Percentiles rank a stretch among this genome's conserved stretches.
phyloP scores from a whole-genome alignment of 1,140 invertebrate genomes.

The Oncopodura yosiiana region DNA sequence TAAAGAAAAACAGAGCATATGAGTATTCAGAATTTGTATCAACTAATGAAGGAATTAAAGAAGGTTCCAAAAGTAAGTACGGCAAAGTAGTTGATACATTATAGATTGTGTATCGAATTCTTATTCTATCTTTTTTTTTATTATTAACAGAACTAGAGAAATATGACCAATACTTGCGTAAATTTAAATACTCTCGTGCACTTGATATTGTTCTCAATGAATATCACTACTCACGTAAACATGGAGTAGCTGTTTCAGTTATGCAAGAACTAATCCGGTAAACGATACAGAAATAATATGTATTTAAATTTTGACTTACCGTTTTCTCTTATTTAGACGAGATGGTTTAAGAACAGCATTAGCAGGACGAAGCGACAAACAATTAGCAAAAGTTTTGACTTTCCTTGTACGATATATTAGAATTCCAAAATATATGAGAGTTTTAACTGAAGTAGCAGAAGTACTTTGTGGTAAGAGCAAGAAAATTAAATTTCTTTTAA shows the following conservation, averaged over 20 bases:
- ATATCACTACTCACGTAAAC: constrained; percentile 52
- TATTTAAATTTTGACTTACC: constrained; percentile 8
- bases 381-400: constrained; percentile 54
- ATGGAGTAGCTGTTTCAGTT: constrained; percentile 65
- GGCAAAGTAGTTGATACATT: background rate
- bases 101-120: background rate
- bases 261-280: constrained; percentile 68
- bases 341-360: constrained; percentile 62
- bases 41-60: constrained; percentile 28
- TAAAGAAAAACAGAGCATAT: constrained; percentile 45
- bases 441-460: constrained; percentile 61
- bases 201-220: constrained; percentile 59
- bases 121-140: constrained; percentile 2
- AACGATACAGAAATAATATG: background rate
- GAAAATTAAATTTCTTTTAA: too few relatives aligned
- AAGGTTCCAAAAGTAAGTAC: constrained; percentile 13
- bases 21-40: constrained; percentile 21
- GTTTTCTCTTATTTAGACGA: constrained; percentile 42
- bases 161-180: constrained; percentile 61
- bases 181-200: constrained; percentile 72
- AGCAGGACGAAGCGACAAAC: constrained; percentile 54
- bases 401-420: constrained; percentile 69
- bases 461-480: constrained; percentile 56
- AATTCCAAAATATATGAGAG: constrained; percentile 59
- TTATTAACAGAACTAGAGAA: constrained; percentile 16